A percentile compares a stretch with the other conserved stretches of the same genome.
phyloP scores from a whole-genome alignment of 2,797 vertebrate species.

The Falco cherrug region DNA sequence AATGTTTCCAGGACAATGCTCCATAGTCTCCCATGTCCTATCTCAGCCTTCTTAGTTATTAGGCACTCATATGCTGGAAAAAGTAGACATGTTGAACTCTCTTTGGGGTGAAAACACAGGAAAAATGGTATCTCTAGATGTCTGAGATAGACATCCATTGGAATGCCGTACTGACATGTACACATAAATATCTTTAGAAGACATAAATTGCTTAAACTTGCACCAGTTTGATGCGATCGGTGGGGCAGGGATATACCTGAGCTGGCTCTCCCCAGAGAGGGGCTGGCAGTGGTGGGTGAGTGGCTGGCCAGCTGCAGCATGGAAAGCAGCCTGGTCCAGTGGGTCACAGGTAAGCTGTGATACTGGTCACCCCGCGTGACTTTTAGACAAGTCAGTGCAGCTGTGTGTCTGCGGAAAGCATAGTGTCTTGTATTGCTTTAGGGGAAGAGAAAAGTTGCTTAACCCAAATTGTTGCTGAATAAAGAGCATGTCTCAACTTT shows the following conservation, averaged over 20 bases:
- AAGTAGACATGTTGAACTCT: not conserved
- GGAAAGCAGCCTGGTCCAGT: not conserved
- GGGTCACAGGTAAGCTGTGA: not conserved
- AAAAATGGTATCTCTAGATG: not conserved
- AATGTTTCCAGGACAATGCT: not conserved
- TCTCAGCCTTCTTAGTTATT: not conserved
- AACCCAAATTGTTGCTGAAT: not conserved
- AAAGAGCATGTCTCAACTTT: not conserved
- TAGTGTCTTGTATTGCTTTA: not conserved
- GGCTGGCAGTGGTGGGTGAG: not conserved
- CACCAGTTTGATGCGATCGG: not conserved
- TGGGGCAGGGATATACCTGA: not conserved
- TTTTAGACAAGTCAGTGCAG: not conserved
- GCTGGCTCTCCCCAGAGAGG: not conserved
- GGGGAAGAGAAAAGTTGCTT: not conserved
- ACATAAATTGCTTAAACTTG: not conserved
- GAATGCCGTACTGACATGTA: not conserved
- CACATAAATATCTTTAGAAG: not conserved
- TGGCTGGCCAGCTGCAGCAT: not conserved
- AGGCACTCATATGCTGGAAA: accelerated
- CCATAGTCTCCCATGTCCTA: not conserved
- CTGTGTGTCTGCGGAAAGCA: not conserved
- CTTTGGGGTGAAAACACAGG: not conserved
- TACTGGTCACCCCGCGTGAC: accelerated
- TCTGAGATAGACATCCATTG: not conserved